A percentile compares a stretch with the other conserved stretches of the same genome.
Evolutionary conservation across 2,888 invertebrate genomes (phyloP).

Genomic region (Chironomus riparius): DNA sequence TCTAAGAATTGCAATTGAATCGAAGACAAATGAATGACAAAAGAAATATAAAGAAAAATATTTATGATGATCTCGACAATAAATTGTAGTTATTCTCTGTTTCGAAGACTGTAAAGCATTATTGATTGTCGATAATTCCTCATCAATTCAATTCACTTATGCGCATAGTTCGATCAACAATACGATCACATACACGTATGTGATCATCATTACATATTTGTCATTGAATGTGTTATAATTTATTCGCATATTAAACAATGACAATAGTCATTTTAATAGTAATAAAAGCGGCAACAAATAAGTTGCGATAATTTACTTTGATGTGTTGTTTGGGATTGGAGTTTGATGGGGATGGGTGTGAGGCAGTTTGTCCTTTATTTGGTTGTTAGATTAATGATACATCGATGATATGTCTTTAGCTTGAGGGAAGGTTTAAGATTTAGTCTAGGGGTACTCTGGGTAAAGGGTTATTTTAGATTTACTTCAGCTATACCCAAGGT

Average conservation of each 20-base stretch:
- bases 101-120: neutral
- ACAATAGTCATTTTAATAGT: too few species aligned
- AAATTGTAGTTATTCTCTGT: neutral
- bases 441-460: too few species aligned
- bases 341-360: too few species aligned
- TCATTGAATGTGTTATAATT: constrained; percentile 8
- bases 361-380: too few species aligned
- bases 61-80: neutral
- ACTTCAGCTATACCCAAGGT: too few species aligned
- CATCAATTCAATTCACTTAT: neutral
- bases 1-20: neutral
- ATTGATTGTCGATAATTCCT: neutral
- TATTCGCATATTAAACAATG: neutral
- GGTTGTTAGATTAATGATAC: too few species aligned
- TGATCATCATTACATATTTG: neutral
- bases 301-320: too few species aligned
- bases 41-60: neutral
- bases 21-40: neutral
- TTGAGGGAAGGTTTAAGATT: too few species aligned
- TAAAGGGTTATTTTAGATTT: too few species aligned
- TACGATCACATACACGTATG: neutral
- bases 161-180: neutral
- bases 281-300: too few species aligned
- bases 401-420: too few species aligned
- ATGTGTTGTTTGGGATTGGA: too few species aligned